Base-by-base conservation (phyloP, 2,113 vertebrate species). In the Bos indicus region DNA sequence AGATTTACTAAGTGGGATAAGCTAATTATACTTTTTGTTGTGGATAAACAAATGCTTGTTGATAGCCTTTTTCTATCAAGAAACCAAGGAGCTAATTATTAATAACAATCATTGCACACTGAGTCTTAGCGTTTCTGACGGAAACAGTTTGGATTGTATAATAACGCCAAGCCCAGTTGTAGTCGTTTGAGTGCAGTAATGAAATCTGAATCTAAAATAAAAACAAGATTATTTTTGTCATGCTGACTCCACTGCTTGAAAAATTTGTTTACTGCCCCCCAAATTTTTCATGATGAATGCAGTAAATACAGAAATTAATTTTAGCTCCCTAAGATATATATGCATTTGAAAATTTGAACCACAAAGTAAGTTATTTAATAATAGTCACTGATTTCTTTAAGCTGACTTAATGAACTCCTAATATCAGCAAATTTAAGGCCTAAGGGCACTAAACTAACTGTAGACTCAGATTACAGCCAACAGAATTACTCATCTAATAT, bases 1-100 rank as follows among this genome's bases (percentile, higher is more conserved):
- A 98, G 98, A 99, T 99, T 99, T 99, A 99, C 99, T 99, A 99
- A 99, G 99, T 99, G 99, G 99, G 99, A 99, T 99, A 99, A 99
- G 98, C 99, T 99, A 99, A 99, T 99, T 99, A 99, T 99, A 99
- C 99, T 99, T 99, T 98, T 99, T 99, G 99, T 99, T 99, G 99
- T 99, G 99, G 99, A 99, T 99, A 99, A 99, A 99, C 98, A 99
- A 99, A 99, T 99, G 99, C 99, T 99, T 99, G 99, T 99, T 98
- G 99, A 99, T 99, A 99, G 99, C 98, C 98, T 99, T 99, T 99
- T 99, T 99, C 99, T 99, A 99, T 99, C 99, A 98, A 99, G 98
- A 99, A 99, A 99, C 98, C 98, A 99, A 99, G 99, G 98, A 99
- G 98, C 98, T 98, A 99, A 98, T 99, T 99, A 99, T 99, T 99